Base-by-base conservation (phyloP, 2,113 vertebrate genomes). In the Rissa tridactyla region DNA sequence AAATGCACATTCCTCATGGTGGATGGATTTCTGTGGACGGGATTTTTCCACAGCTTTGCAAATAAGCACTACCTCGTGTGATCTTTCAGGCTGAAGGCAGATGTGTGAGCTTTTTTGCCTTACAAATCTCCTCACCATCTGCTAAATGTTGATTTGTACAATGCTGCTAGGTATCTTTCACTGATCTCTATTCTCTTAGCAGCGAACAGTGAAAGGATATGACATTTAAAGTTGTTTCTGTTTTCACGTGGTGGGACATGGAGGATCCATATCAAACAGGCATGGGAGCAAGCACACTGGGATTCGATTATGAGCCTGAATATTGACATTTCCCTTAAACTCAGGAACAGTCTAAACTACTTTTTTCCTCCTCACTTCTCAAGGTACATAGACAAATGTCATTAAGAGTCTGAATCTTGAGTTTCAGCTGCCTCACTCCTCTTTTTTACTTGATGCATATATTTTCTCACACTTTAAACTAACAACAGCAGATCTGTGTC, bases 201-300 rank as follows among this genome's bases (percentile, higher is more conserved):
- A 51, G 44, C 6, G 9, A 82, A 82, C 32, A 92, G 83, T 49
- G 70, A 95, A 96, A 96, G 51, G 47, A 95, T 55, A 36, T 80
- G 88, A 84, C 66, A 54, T 83, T 90, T 91, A 89, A 96, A 96
- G n/a, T 58, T 79, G 30, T 88, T 97, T 96, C 91, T 97, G 26
- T 95, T 97, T 96, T 71, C 82, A 91, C 36, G 76, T 90, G 34
- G 73, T 77, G 25, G 52, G n/a, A 78, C 49, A 30, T 30, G 42
- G 15, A 44, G n/a, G 34, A 61, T 97, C 49, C 79, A 22, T 94
- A 78, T 70, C 65, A 97, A 80, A 78, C 4, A 82, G 49, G 11
- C 38, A 58, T 13, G 42, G 26, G 72, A 79, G n/a, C 12, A 91
- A 82, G 46, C 16, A 76, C 78, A 42, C 30, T 40, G 32, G 44